phyloP scores from a whole-genome alignment of 1,140 invertebrate species.

The Apolygus lucorum region DNA sequence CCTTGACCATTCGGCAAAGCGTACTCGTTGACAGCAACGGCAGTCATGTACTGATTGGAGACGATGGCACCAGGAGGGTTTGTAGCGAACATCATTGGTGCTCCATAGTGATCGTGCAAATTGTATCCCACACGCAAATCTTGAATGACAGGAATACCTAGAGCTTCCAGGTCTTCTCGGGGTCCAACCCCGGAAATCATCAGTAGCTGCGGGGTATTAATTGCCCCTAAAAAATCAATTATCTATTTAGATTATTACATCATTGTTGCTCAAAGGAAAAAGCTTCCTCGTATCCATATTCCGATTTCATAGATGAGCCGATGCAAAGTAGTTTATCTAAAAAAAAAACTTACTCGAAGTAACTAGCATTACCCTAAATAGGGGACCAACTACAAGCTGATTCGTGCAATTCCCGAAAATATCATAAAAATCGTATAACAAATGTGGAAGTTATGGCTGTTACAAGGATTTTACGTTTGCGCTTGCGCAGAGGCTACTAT shows the following conservation, averaged over 20 bases:
- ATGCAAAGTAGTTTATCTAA: too few relatives aligned
- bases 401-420: too few relatives aligned
- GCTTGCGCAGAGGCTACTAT: too few relatives aligned
- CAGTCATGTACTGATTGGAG: background rate
- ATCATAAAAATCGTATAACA: too few relatives aligned
- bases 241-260: conserved; percentile 71
- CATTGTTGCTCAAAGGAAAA: background rate
- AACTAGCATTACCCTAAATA: too few relatives aligned
- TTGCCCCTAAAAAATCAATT: conserved; percentile 55
- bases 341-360: background rate
- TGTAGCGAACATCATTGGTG: background rate
- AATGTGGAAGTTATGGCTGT: too few relatives aligned
- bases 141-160: conserved; percentile 58
- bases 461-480: too few relatives aligned
- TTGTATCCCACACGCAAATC: conserved; percentile 72
- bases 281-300: too few relatives aligned
- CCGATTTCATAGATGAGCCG: background rate
- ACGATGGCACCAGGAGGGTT: background rate
- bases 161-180: conserved; percentile 31
- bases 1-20: background rate
- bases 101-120: conserved; percentile 78
- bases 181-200: conserved; percentile 67
- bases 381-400: too few relatives aligned
- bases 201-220: conserved; percentile 84
- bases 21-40: too few relatives aligned